phyloP scores from a whole-genome alignment of 2,888 invertebrate species.

The Crioceris asparagi region DNA sequence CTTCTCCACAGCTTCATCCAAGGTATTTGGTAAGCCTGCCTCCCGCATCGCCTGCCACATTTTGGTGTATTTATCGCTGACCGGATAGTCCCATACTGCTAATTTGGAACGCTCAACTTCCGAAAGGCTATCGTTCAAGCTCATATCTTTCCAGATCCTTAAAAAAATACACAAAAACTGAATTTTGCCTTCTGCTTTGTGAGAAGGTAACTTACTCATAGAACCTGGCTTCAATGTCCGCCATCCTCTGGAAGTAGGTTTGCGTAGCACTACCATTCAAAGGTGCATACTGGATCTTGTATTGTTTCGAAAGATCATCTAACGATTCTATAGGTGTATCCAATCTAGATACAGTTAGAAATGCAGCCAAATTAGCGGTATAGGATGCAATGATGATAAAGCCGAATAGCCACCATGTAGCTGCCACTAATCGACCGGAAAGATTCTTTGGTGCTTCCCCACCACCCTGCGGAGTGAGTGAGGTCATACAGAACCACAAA shows the following conservation, averaged over 20 bases:
- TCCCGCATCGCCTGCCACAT: conserved; percentile 95
- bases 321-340: conserved; percentile 88
- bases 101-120: conserved; percentile 85
- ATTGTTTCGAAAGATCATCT: conserved; percentile 83
- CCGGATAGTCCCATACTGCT: conserved; percentile 98
- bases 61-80: conserved; percentile 96
- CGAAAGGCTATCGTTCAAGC: conserved; percentile 82
- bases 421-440: conserved; percentile 78
- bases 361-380: conserved; percentile 96
- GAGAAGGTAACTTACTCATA: conserved; percentile 61
- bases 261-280: conserved; percentile 78
- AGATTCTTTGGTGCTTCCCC: conserved; percentile 95
- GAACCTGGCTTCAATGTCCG: conserved; percentile 86
- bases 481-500: conserved; percentile 98
- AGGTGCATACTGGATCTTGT: conserved; percentile 93
- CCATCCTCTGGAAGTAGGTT: conserved; percentile 94
- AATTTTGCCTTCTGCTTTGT: not conserved
- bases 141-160: conserved; percentile 98
- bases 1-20: conserved; percentile 68
- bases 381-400: conserved; percentile 98
- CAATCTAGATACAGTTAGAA: conserved; percentile 85
- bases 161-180: too few species aligned
- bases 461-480: conserved; percentile 88
- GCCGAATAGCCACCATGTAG: conserved; percentile 98
- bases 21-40: conserved; percentile 66